phyloP scores from a whole-genome alignment of 1,140 invertebrate species.

The Diabrotica undecimpunctata region DNA sequence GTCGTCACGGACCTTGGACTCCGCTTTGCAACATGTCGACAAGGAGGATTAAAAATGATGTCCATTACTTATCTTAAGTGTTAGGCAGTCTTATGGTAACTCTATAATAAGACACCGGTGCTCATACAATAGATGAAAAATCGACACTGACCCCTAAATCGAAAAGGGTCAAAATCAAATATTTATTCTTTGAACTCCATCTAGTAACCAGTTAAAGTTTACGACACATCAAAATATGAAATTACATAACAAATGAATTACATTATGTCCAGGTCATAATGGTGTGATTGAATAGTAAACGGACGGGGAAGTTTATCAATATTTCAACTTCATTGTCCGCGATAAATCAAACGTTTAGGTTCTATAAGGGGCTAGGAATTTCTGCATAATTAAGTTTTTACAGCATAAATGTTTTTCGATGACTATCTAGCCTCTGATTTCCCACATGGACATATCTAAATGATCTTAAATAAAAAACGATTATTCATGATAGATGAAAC shows the following conservation, averaged over 20 bases:
- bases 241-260: conserved; percentile 36
- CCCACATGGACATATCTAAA: neutral
- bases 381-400: conserved; percentile 9
- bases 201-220: conserved; percentile 34
- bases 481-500: neutral
- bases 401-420: conserved; percentile 7
- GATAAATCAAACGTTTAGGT: conserved; percentile 7
- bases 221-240: conserved; percentile 33
- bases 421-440: neutral
- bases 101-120: conserved; percentile 28
- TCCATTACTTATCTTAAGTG: conserved; percentile 33
- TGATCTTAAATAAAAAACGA: neutral
- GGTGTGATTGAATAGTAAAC: conserved; percentile 5
- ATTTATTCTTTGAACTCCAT: conserved; percentile 30
- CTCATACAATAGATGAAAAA: conserved; percentile 39
- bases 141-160: conserved; percentile 29
- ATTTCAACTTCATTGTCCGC: conserved; percentile 9
- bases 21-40: conserved; percentile 26
- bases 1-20: conserved; percentile 31
- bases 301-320: conserved; percentile 10
- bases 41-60: conserved; percentile 35
- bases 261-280: conserved; percentile 11
- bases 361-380: conserved; percentile 1
- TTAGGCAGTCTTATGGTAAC: conserved; percentile 14
- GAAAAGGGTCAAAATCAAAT: conserved; percentile 34